phyloP scores from a whole-genome alignment of 2,888 invertebrate genomes.

The Melinopterus prodromus region DNA sequence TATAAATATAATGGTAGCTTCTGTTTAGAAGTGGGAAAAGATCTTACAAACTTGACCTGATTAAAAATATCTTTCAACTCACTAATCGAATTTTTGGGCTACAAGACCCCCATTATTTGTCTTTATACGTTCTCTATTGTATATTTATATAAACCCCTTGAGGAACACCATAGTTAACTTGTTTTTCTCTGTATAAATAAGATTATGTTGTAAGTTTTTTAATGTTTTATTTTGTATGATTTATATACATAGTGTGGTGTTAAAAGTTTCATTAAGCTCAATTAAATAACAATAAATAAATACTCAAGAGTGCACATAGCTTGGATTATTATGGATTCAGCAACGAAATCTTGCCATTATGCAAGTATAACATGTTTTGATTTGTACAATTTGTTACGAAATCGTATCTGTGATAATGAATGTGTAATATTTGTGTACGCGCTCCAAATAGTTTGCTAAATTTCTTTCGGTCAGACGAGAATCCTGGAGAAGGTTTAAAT shows the following conservation, averaged over 20 bases:
- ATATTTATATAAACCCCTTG: conserved; percentile 26
- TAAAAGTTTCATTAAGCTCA: conserved; percentile 36
- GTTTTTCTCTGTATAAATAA: conserved; percentile 35
- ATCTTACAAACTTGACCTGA: no score
- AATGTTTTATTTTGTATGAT: conserved; percentile 33
- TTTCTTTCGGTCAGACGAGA: neutral
- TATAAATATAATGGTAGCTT: no score
- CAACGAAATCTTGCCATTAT: conserved; percentile 30
- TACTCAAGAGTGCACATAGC: neutral
- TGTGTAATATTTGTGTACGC: conserved; percentile 38
- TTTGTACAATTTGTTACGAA: conserved; percentile 38
- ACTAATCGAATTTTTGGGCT: conserved; percentile 6
- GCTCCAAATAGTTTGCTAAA: conserved; percentile 9
- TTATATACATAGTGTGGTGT: conserved; percentile 34
- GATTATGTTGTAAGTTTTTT: conserved; percentile 36
- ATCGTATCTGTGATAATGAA: conserved; percentile 39
- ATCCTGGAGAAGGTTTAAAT: conserved; percentile 6
- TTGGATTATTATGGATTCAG: neutral
- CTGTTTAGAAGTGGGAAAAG: no score
- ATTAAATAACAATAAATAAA: conserved; percentile 7
- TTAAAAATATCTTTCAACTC: no score
- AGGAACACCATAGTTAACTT: conserved; percentile 35
- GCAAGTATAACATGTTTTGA: conserved; percentile 39
- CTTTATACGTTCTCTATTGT: conserved; percentile 13
- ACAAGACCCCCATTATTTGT: conserved; percentile 13